A percentile compares a stretch with the other conserved stretches of the same genome.
phyloP scores from a whole-genome alignment of 1,140 invertebrate genomes.

The Oreohelix idahoensis region DNA sequence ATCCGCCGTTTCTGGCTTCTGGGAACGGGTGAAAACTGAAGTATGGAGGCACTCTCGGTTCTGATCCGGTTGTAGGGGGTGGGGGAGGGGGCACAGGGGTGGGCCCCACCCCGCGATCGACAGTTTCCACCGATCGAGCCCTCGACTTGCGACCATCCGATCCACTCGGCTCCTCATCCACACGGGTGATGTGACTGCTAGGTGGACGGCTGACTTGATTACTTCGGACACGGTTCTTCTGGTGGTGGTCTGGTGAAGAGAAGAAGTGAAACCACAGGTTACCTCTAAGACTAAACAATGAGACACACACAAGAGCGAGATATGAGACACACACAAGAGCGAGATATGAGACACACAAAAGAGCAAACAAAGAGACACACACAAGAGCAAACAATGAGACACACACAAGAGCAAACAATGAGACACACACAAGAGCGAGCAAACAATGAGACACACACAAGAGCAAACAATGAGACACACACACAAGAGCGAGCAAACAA shows the following conservation, averaged over 20 bases:
- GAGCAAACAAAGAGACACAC: too few relatives aligned
- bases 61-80: slow-evolving; percentile 40
- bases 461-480: too few relatives aligned
- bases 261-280: too few relatives aligned
- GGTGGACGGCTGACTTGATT: slow-evolving; percentile 54
- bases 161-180: slow-evolving; percentile 62
- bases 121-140: slow-evolving; percentile 56
- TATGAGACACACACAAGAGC: too few relatives aligned
- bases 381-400: too few relatives aligned
- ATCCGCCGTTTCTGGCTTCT: slow-evolving; percentile 63
- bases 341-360: background rate
- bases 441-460: too few relatives aligned
- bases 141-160: slow-evolving; percentile 45
- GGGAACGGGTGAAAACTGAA: slow-evolving; percentile 55
- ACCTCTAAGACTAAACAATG: too few relatives aligned
- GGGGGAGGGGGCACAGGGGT: slow-evolving; percentile 60
- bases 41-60: slow-evolving; percentile 50
- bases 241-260: slow-evolving; percentile 49
- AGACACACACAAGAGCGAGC: too few relatives aligned
- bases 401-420: too few relatives aligned
- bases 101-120: slow-evolving; percentile 64
- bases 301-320: too few relatives aligned
- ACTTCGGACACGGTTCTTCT: slow-evolving; percentile 47
- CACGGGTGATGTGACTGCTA: slow-evolving; percentile 58
- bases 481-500: too few relatives aligned